Conservation (phyloP, 2,797 vertebrate genomes). For the Chiroxiphia lanceolata region DNA sequence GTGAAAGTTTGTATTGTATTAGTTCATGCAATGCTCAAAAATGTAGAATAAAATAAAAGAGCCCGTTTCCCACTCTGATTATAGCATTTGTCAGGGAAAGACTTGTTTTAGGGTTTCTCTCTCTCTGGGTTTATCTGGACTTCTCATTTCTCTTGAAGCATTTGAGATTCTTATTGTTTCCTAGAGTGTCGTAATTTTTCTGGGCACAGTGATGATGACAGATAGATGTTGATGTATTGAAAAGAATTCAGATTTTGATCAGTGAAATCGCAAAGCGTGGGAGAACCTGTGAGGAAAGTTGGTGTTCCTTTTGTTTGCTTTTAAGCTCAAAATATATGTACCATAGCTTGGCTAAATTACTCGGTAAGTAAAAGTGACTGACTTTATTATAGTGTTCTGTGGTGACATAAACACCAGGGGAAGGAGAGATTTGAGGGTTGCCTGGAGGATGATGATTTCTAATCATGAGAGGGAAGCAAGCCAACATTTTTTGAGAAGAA, state of each 20-base stretch:
- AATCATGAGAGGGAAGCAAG: not conserved
- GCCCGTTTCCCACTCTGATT: not conserved
- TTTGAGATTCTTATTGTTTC: not conserved
- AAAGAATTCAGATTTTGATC: not conserved
- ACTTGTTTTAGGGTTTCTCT: not conserved
- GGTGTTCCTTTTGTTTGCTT: not conserved
- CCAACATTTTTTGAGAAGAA: not conserved
- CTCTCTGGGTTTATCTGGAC: not conserved
- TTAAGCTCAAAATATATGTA: not conserved
- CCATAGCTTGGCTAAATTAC: not conserved
- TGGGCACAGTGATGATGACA: not conserved
- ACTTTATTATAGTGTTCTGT: not conserved
- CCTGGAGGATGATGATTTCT: not conserved
- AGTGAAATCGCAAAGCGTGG: not conserved
- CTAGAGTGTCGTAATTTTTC: not conserved
- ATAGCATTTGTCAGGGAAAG: not conserved
- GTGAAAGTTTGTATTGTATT: not conserved
- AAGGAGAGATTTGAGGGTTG: not conserved
- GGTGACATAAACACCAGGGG: not conserved
- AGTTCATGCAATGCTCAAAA: not conserved
- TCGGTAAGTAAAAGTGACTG: not conserved
- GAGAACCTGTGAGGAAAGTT: not conserved
- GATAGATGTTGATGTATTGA: not conserved
- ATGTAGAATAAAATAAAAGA: not conserved
- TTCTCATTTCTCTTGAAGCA: not conserved